Evolutionary conservation across 1,140 invertebrate species (phyloP).

Genomic region (Nixonia krombeini): DNA sequence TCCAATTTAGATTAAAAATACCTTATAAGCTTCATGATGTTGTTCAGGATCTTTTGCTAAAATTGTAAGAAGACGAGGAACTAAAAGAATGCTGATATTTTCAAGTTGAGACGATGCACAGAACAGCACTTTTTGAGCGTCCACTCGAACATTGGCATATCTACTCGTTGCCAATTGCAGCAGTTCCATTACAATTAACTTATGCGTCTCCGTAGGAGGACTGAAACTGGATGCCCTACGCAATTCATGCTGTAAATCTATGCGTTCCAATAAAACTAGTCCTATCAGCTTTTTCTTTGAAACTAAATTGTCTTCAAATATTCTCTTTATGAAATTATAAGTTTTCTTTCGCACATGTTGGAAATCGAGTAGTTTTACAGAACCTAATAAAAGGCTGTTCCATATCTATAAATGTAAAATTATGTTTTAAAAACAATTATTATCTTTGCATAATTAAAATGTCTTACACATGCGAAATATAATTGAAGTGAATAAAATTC

Average conservation of each 20-base stretch:
- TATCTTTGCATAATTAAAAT: constrained; percentile 7
- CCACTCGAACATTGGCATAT: constrained; percentile 79
- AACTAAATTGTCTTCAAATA: constrained; percentile 76
- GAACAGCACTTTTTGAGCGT: constrained; percentile 77
- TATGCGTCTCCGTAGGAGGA: constrained; percentile 74
- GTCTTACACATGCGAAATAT: too few species aligned
- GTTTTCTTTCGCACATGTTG: constrained; percentile 75
- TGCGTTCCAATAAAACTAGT: constrained; percentile 76
- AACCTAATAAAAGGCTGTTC: constrained; percentile 74
- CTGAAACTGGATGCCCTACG: constrained; percentile 66
- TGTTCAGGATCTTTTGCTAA: constrained; percentile 74
- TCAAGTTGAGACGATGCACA: constrained; percentile 72
- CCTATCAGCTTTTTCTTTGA: constrained; percentile 76
- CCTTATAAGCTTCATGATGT: constrained; percentile 82
- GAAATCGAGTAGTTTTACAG: constrained; percentile 68
- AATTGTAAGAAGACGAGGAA: constrained; percentile 75
- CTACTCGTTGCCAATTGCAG: constrained; percentile 77
- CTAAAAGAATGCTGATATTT: constrained; percentile 75
- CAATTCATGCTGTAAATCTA: constrained; percentile 79
- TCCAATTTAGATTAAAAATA: constrained; percentile 32
- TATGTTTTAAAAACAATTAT: constrained; percentile 9
- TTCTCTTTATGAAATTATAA: constrained; percentile 75
- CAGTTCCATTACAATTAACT: constrained; percentile 76
- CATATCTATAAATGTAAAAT: constrained; percentile 77
- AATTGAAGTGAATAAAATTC: background rate